These are phyloP conservation scores for Phymorhynchus buccinoides DNA, from an alignment of 1,140 invertebrate genomes.

Conservation along the genomic window DNA sequence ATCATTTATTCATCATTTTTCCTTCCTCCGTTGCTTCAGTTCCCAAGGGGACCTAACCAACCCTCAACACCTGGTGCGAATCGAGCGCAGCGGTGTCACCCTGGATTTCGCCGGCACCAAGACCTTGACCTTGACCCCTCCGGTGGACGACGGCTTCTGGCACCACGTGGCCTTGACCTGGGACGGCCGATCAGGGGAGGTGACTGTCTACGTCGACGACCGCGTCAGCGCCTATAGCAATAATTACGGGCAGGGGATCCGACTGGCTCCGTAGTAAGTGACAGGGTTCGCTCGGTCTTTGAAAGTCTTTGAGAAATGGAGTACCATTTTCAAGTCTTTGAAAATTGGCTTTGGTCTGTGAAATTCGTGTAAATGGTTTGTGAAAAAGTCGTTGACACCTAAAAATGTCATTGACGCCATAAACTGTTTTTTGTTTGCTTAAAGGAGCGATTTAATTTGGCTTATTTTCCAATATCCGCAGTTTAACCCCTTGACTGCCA, in stretches of 20 bases:
- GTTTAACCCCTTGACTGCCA: too few species aligned
- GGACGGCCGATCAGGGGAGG: constrained; percentile 27
- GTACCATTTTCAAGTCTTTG: too few species aligned
- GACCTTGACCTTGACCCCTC: constrained; percentile 9
- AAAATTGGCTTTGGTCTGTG: too few species aligned
- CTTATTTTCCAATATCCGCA: too few species aligned
- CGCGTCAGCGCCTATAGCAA: not conserved
- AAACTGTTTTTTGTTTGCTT: too few species aligned
- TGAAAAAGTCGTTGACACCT: too few species aligned
- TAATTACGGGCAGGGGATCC: constrained; percentile 34
- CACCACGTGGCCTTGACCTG: constrained; percentile 55
- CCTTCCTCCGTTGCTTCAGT: not conserved
- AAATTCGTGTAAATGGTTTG: too few species aligned
- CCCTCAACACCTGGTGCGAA: constrained; percentile 12
- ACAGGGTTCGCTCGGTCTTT: not conserved
- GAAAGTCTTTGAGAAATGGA: not conserved
- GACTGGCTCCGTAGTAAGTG: constrained; percentile 48
- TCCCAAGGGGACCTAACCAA: not conserved
- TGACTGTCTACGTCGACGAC: constrained; percentile 51
- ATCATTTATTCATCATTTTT: not conserved
- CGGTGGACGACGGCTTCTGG: constrained; percentile 53
- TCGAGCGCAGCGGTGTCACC: not conserved
- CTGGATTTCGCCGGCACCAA: constrained; percentile 17
- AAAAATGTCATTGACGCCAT: too few species aligned
- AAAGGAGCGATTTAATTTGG: too few species aligned